Evolutionary conservation across 2,888 invertebrate genomes (phyloP).

Genomic region (Melinaea menophilus): DNA sequence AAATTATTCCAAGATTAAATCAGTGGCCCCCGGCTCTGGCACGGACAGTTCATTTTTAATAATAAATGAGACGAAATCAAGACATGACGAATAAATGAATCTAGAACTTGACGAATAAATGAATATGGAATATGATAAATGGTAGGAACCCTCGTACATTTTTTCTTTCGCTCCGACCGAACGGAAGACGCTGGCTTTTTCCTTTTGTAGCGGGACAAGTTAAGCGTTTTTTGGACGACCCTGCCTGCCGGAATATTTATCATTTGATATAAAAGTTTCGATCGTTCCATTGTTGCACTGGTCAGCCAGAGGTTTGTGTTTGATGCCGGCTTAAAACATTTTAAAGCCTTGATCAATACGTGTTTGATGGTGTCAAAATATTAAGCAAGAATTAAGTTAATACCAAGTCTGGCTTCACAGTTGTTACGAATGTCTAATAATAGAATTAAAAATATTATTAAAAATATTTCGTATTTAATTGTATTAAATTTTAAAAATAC

Average conservation of each 20-base stretch:
- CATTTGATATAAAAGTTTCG: slow-evolving; percentile 69
- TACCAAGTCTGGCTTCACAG: too few species aligned
- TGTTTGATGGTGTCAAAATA: slow-evolving; percentile 4
- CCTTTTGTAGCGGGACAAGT: slow-evolving; percentile 77
- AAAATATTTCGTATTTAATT: too few species aligned
- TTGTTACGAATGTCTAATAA: too few species aligned
- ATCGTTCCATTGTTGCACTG: slow-evolving; percentile 54
- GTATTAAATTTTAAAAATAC: too few species aligned
- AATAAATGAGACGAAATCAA: slow-evolving; percentile 80
- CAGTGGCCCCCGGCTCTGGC: slow-evolving; percentile 71
- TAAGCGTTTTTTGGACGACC: slow-evolving; percentile 75
- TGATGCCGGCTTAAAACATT: background rate
- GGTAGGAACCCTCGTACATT: slow-evolving; percentile 76
- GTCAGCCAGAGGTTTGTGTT: slow-evolving; percentile 19
- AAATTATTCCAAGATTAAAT: slow-evolving; percentile 75
- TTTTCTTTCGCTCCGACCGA: slow-evolving; percentile 76
- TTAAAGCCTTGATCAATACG: background rate
- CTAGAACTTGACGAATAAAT: slow-evolving; percentile 79
- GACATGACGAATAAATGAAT: slow-evolving; percentile 80
- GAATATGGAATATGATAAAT: slow-evolving; percentile 79
- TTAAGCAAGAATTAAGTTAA: background rate
- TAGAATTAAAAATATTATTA: too few species aligned
- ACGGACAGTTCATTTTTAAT: slow-evolving; percentile 79
- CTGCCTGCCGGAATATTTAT: slow-evolving; percentile 71
- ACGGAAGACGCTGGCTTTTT: slow-evolving; percentile 77